A percentile compares a stretch with the other conserved stretches of the same genome.
These are phyloP conservation scores for Neomonachus schauinslandi DNA, from an alignment of 2,113 vertebrate species.

Conservation along the genomic window DNA sequence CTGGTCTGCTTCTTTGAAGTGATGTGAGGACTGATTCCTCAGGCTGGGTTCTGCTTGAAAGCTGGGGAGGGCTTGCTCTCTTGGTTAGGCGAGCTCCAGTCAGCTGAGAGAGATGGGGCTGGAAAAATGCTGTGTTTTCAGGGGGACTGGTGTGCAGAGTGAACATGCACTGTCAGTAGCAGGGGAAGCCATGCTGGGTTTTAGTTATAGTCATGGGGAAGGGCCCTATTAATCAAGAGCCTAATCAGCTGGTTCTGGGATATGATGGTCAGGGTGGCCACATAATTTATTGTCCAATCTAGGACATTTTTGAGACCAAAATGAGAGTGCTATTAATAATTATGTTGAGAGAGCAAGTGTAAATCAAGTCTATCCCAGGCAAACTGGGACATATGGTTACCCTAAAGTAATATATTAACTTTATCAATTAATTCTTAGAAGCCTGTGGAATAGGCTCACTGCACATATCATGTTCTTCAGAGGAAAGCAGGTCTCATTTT, in stretches of 20 bases:
- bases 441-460: conserved; percentile 64
- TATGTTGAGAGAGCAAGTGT: conserved; percentile 58
- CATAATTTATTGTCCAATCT: conserved; percentile 75
- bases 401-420: conserved; percentile 75
- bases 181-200: conserved; percentile 77
- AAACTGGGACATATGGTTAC: conserved; percentile 57
- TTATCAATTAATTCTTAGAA: conserved; percentile 85
- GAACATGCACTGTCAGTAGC: conserved; percentile 80
- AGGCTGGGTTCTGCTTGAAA: conserved; percentile 35
- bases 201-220: conserved; percentile 84
- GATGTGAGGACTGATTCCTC: conserved; percentile 47
- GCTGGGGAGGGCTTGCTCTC: not conserved
- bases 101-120: conserved; percentile 48
- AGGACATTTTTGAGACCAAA: conserved; percentile 58
- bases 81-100: not conserved
- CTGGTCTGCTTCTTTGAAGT: conserved; percentile 67
- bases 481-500: conserved; percentile 25
- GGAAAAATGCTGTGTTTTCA: conserved; percentile 45
- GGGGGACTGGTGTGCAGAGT: conserved; percentile 65
- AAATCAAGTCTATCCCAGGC: conserved; percentile 58
- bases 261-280: conserved; percentile 70
- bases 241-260: conserved; percentile 83
- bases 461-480: conserved; percentile 33
- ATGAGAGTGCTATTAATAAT: conserved; percentile 70
- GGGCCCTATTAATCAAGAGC: conserved; percentile 84